These are phyloP conservation scores for Caenorhabditis virilis DNA, from an alignment of 2,888 invertebrate genomes.

Conservation along the genomic window DNA sequence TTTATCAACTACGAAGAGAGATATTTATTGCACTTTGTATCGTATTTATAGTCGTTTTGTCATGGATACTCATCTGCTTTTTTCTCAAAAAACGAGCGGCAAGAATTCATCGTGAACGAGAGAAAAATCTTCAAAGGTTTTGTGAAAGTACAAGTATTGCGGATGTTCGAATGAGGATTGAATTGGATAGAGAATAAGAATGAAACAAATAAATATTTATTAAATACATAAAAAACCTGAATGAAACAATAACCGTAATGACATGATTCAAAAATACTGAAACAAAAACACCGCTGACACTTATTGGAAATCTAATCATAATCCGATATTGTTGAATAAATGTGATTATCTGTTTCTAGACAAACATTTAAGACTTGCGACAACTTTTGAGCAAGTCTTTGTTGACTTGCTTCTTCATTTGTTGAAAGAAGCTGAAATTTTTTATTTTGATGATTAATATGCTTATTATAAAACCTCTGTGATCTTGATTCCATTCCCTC, in stretches of 20 bases:
- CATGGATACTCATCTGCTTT: not conserved
- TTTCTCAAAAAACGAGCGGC: not conserved
- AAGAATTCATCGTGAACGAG: not conserved
- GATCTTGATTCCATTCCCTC: constrained; percentile 63
- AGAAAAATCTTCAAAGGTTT: not conserved
- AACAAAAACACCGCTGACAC: not conserved
- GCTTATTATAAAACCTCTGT: no score
- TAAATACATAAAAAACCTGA: not conserved
- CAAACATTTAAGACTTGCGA: constrained; percentile 45
- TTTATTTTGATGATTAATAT: no score
- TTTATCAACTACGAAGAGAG: not conserved
- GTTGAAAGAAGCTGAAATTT: constrained; percentile 22
- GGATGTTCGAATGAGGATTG: constrained; percentile 1
- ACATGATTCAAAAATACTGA: not conserved
- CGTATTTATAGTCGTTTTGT: not conserved
- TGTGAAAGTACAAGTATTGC: not conserved
- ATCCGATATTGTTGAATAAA: constrained; percentile 62
- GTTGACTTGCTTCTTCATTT: constrained; percentile 15
- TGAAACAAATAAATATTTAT: not conserved
- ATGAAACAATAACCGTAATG: not conserved
- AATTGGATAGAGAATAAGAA: not conserved
- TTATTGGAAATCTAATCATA: constrained; percentile 16
- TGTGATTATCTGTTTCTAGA: constrained; percentile 58
- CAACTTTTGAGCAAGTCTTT: constrained; percentile 44
- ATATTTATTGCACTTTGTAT: not conserved